Base-by-base conservation (phyloP, 1,140 invertebrate species). In the Dinoponera quadriceps region DNA sequence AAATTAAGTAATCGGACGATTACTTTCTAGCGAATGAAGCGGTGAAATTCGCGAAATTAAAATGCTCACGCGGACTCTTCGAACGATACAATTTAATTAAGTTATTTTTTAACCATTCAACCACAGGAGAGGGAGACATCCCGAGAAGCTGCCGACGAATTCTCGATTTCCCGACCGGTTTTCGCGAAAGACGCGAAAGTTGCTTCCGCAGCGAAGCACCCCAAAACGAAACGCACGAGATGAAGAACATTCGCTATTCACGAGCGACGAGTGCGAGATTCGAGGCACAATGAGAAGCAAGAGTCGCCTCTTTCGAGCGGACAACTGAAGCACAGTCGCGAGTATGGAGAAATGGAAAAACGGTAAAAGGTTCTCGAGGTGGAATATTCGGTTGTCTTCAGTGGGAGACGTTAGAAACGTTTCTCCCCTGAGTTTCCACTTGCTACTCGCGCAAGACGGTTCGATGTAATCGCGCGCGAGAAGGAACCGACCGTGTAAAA, bases 321-420 rank as follows among this genome's bases (percentile, higher is more conserved):
- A 69, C 51, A 78, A 44, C 33, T 29, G 51, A 59, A 48, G 38
- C 33, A 29, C 51, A 78, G 29, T 69, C 63, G 13, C 22, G 62
- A 78, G 48, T 38, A 55, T 20, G 49, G 18, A 29, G 38, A 57
- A 33, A 80, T 27, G 44, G 48, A 77, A 74, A 29, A 57, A 69
- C 25, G 25, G 29, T 29, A 69, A 69, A 69, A 57, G 63, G 7
- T 69, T 80, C 25, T 55, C 29, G 20, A 78, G 51, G 22, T 18
- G n/a, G 60, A 77, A 54, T 38, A 78, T 66, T 77, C 14, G n/a
- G 33, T 69, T 80, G 51, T 80, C 75, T 80, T 80, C 51, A 69
- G 33, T n/a, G 25, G 22, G 18, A 18, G 14, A 68, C 18, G 51
- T 44, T 68, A 55, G 51, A 27, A 69, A 59, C 33, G 14, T 9